phyloP scores from a whole-genome alignment of 2,797 vertebrate genomes.

The Nannoperca obscura region DNA sequence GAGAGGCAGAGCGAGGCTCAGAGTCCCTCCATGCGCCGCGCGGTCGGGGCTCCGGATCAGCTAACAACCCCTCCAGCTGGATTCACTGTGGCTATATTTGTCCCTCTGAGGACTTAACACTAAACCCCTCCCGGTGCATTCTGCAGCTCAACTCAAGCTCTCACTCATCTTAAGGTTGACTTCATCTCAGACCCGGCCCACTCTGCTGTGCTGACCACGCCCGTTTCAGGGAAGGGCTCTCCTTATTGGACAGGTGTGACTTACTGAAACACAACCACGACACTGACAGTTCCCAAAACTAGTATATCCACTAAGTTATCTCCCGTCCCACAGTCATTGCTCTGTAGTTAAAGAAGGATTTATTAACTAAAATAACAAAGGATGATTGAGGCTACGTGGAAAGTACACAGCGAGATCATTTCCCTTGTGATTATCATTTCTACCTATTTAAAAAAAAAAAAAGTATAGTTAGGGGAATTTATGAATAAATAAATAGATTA shows the following conservation, averaged over 20 bases:
- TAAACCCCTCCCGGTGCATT: conserved; percentile 60
- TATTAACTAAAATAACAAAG: neutral
- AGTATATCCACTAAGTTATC: neutral
- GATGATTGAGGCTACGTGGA: neutral
- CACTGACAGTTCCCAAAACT: conserved; percentile 11
- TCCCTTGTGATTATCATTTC: neutral
- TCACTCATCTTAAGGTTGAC: conserved; percentile 62
- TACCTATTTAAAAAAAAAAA: neutral
- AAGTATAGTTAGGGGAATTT: too few relatives aligned
- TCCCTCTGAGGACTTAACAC: conserved; percentile 51
- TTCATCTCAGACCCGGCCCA: conserved; percentile 62
- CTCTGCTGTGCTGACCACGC: conserved; percentile 40
- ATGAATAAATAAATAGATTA: neutral
- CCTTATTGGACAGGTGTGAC: conserved; percentile 51
- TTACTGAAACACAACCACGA: conserved; percentile 4
- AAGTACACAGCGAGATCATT: neutral
- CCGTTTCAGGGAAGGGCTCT: conserved; percentile 37
- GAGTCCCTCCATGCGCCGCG: conserved; percentile 37
- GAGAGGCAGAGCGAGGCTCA: conserved; percentile 13
- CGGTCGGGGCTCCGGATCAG: conserved; percentile 18
- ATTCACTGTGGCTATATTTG: conserved; percentile 49
- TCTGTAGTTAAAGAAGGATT: neutral
- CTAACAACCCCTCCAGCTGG: conserved; percentile 25
- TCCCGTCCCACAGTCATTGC: neutral
- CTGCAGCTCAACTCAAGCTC: conserved; percentile 61